Evolutionary conservation across 1,140 invertebrate genomes (phyloP), one percentile per base, ranked within the genome.

Genomic region (Harpegnathos saltator): DNA sequence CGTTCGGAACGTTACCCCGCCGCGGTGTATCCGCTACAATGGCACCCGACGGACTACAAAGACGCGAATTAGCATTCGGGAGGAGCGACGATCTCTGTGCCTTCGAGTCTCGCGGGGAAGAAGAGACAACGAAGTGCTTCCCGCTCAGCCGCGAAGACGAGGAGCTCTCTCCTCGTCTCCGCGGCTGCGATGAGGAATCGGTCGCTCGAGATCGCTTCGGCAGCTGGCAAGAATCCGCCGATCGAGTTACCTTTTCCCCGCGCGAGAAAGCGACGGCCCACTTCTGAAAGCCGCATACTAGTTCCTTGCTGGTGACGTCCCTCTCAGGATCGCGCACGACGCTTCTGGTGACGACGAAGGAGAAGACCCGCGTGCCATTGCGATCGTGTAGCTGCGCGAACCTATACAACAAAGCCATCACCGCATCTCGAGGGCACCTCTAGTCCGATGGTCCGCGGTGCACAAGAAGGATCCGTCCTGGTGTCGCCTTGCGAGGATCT

Each of bases 241-340:
- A 54, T 65, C 1, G 44, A 22, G 92, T 89, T 78, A 96, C 95
- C 91, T 97, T 97, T 90, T 98, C 97, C 38, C 96, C 96, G 22
- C 97, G 95, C 0, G 96, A 96, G 92, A 98, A 98, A 2, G 97
- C 97, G 69, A 98, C 97, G n/a, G 97, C 97, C 97, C 97, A 98
- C 94, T 96, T 95, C 90, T 98, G 97, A 91, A 97, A 97, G 11
- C 97, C 97, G 93, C 97, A 98, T 33, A 96, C 96, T 92, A 98
- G 97, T 91, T 98, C 97, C 93, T 97, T 97, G 83, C 96, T 97
- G 50, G 97, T 97, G 85, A 97, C 96, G 93, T 97, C 97, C 63
- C 97, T 96, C 92, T 97, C 97, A 12, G 97, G 95, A 93, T 98
- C 97, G 44, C 97, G 94, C 9, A 97, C 97, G 86, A 97, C 97